These are phyloP conservation scores for Tachuris rubrigastra DNA, from an alignment of 2,113 vertebrate species.

Conservation along the genomic window DNA sequence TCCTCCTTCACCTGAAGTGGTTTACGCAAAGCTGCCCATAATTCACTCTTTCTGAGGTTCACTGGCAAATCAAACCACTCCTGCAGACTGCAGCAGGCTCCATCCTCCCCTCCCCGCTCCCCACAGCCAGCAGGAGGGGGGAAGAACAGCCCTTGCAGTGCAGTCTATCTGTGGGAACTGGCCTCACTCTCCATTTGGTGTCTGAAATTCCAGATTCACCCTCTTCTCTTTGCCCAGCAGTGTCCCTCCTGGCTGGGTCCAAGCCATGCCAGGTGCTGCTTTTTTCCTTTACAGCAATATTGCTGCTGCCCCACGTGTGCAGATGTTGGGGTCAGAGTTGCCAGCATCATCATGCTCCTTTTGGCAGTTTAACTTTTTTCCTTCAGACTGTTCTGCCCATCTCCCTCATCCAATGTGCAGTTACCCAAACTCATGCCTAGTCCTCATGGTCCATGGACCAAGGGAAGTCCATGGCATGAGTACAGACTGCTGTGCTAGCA, in stretches of 20 bases:
- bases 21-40: conserved; percentile 56
- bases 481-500: not conserved
- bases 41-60: conserved; percentile 41
- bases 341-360: not conserved
- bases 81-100: not conserved
- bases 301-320: not conserved
- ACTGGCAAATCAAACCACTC: conserved; percentile 34
- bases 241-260: not conserved
- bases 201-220: not conserved
- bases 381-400: not conserved
- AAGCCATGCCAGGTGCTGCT: not conserved
- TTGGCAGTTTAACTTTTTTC: not conserved
- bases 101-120: not conserved
- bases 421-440: not conserved
- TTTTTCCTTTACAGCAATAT: not conserved
- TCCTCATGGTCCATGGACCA: not conserved
- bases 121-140: not conserved
- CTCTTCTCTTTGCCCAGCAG: not conserved
- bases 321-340: not conserved
- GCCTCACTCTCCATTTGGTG: not conserved
- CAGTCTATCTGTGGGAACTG: not conserved
- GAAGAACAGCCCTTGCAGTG: not conserved
- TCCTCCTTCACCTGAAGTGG: conserved; percentile 62
- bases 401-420: not conserved
- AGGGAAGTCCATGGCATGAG: rapidly evolving